Evolutionary conservation across 1,140 invertebrate species (phyloP).

Genomic region (Drosophila littoralis): DNA sequence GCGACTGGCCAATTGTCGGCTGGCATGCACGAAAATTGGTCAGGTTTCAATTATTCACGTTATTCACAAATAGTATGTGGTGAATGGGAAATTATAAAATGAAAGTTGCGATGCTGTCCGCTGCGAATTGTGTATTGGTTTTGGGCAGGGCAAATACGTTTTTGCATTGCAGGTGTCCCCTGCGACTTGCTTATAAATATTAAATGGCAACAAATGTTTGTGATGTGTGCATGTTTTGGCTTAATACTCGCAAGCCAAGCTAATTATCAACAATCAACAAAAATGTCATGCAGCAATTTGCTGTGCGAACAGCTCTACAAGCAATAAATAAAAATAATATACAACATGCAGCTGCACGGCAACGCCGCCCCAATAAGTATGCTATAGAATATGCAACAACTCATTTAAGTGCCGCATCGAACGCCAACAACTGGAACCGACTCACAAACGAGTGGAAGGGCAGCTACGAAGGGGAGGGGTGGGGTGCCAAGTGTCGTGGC

Average conservation of each 20-base stretch:
- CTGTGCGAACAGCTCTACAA: conserved; percentile 7
- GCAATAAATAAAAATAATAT: not conserved
- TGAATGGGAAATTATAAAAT: conserved; percentile 52
- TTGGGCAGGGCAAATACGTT: conserved; percentile 1
- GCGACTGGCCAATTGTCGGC: conserved; percentile 59
- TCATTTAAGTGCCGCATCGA: conserved; percentile 60
- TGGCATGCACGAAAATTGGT: conserved; percentile 63
- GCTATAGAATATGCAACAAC: conserved; percentile 49
- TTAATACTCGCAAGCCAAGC: conserved; percentile 28
- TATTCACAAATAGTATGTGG: conserved; percentile 63
- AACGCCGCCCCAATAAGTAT: conserved; percentile 15
- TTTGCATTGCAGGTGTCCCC: conserved; percentile 37
- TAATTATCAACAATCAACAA: conserved; percentile 65
- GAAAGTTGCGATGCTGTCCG: conserved; percentile 11
- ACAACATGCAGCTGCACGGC: not conserved
- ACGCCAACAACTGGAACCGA: not conserved
- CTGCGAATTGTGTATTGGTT: conserved; percentile 20
- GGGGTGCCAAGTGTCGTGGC: conserved; percentile 23
- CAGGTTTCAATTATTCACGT: conserved; percentile 70
- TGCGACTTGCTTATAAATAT: conserved; percentile 62
- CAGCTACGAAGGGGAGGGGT: not conserved
- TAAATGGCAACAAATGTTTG: conserved; percentile 54
- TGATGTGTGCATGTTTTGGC: conserved; percentile 19
- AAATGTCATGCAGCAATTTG: conserved; percentile 23
- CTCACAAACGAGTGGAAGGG: too few relatives aligned